A percentile compares a stretch with the other conserved stretches of the same genome.
phyloP scores from a whole-genome alignment of 2,113 vertebrate genomes.

The Rhinolophus ferrumequinum region DNA sequence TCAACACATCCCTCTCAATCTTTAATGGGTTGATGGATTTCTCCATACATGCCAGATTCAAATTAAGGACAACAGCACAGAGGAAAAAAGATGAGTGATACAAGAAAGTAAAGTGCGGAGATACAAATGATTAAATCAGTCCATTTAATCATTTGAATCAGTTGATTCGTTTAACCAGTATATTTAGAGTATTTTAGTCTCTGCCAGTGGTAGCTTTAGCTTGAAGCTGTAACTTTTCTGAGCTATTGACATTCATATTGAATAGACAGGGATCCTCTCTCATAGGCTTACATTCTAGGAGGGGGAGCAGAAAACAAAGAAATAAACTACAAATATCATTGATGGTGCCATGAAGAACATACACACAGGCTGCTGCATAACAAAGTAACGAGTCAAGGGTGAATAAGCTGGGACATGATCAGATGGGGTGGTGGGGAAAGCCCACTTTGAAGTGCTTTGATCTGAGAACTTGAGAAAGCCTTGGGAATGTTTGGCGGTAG shows the following conservation, averaged over 20 bases:
- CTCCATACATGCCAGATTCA: neutral
- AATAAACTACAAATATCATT: neutral
- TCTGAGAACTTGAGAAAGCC: too few relatives aligned
- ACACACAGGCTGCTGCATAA: neutral
- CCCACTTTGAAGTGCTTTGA: neutral
- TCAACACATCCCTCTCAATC: neutral
- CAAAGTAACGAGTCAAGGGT: too few relatives aligned
- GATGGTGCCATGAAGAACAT: neutral
- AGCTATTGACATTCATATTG: neutral
- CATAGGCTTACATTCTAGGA: neutral
- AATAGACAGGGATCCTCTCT: neutral
- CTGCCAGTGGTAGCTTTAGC: neutral
- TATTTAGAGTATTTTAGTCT: neutral
- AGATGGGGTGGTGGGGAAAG: neutral
- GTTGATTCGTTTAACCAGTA: neutral
- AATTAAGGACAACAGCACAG: fast-evolving
- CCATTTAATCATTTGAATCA: too few relatives aligned
- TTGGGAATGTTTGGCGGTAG: too few relatives aligned
- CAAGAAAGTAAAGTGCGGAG: neutral
- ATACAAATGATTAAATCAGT: too few relatives aligned
- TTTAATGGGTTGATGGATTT: neutral
- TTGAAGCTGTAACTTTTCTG: neutral
- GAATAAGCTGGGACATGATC: neutral
- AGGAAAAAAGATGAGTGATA: neutral
- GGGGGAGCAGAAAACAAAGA: neutral